A percentile compares a stretch with the other conserved stretches of the same genome.
These are phyloP conservation scores for Pasiphila rectangulata DNA, from an alignment of 2,888 invertebrate species.

Conservation along the genomic window DNA sequence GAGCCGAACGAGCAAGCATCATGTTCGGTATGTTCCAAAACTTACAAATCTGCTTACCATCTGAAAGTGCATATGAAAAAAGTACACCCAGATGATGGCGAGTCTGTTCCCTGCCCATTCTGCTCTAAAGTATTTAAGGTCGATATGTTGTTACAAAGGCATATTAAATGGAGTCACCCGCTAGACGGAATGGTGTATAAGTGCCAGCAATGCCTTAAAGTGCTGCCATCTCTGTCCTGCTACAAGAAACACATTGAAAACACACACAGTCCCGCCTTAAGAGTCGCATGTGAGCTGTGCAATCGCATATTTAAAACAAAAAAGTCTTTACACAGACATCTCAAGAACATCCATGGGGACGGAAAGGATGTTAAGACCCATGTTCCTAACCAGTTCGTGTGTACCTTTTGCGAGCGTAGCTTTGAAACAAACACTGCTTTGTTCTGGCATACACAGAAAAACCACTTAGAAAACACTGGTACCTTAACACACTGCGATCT, in stretches of 20 bases:
- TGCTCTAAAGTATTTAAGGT: constrained; percentile 44
- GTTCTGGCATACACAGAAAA: constrained; percentile 40
- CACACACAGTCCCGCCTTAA: constrained; percentile 32
- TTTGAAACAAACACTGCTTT: constrained; percentile 37
- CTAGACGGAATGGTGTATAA: constrained; percentile 42
- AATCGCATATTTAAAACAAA: constrained; percentile 29
- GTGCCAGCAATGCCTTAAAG: constrained; percentile 41
- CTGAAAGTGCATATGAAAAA: constrained; percentile 44
- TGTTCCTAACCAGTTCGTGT: constrained; percentile 14
- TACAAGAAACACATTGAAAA: constrained; percentile 39
- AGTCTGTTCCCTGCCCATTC: constrained; percentile 35
- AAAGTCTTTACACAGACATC: constrained; percentile 34
- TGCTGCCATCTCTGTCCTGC: constrained; percentile 34
- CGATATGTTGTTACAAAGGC: constrained; percentile 42
- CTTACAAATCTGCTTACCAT: constrained; percentile 41
- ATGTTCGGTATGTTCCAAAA: constrained; percentile 42
- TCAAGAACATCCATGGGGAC: constrained; percentile 20
- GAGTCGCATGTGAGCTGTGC: constrained; percentile 29
- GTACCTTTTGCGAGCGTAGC: constrained; percentile 25
- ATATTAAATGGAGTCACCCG: constrained; percentile 46
- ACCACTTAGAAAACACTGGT: constrained; percentile 24
- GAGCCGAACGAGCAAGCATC: constrained; percentile 35
- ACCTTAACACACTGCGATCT: constrained; percentile 24
- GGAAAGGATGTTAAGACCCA: constrained; percentile 13
- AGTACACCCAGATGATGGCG: constrained; percentile 39